Evolutionary conservation across 2,113 vertebrate genomes (phyloP).

Genomic region (Lanius collurio): DNA sequence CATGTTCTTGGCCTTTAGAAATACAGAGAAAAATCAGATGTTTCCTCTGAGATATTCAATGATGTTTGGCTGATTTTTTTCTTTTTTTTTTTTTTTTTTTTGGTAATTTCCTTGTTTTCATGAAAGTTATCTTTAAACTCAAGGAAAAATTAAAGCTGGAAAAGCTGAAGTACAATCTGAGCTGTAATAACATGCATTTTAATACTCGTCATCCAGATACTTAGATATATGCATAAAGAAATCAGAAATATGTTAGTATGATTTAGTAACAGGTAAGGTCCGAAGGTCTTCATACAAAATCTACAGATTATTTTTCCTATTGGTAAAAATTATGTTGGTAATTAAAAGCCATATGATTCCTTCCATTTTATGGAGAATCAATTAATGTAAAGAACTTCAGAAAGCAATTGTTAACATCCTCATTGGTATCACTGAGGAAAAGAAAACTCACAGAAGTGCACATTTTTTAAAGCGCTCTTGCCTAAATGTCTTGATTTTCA

Average conservation of each 20-base stretch:
- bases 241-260: background rate
- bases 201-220: background rate
- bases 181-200: background rate
- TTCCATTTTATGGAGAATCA: background rate
- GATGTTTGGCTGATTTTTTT: background rate
- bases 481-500: background rate
- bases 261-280: background rate
- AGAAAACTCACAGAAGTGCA: background rate
- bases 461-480: background rate
- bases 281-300: background rate
- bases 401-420: background rate
- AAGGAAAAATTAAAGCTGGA: constrained; percentile 10
- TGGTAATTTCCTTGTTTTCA: background rate
- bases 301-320: background rate
- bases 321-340: background rate
- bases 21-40: background rate
- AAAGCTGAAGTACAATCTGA: background rate
- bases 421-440: background rate
- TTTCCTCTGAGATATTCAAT: background rate
- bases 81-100: background rate
- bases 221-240: background rate
- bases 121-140: background rate
- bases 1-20: background rate
- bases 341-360: background rate
- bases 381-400: background rate